Base-by-base conservation (phyloP, 2,797 vertebrate genomes). In the Sebastiscus albofasciatus region DNA sequence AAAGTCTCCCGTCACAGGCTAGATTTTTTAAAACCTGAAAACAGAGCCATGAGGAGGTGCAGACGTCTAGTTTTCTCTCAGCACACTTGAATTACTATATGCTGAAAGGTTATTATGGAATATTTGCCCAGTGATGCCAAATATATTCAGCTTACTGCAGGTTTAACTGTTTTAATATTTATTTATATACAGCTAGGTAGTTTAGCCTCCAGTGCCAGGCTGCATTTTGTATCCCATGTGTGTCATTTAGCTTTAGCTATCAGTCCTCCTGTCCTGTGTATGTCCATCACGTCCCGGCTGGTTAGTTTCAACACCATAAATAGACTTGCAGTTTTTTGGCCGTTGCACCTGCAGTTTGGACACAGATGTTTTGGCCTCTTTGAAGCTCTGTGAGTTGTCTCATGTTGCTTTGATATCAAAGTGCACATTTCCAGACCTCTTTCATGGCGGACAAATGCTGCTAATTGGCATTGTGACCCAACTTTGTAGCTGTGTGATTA, bases 261-360 rank as follows among this genome's bases (percentile, higher is more conserved):
- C 49, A n/a, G 20, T 54, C 49, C 20, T 54, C 20, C 49, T 54
- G 49, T n/a, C 42, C n/a, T 71, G 62, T 36, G 49, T 60, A 14
- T 13, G 46, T 80, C 69, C 54, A 6, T 76, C 70, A 26, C 11
- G 80, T 79, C 73, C 33, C 86, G 75, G 77, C 88, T 84, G 87
- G 66, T 86, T 62, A 52, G 31, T 42, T 73, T 82, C 46, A 56
- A 76, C 34, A 7, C 72, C 27, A 2, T 42, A 76, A 88, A 87
- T 87, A 88, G 75, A 67, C 29, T 5, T 27, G 24, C 39, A 36
- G 72, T 70, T 79, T 67, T 86, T 72, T 54, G 49, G 34, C 34
- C 56, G 16, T 27, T 90, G 83, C 85, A 90, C 81, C 90, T 91
- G 83, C 82, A 73, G 67, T 36, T 66, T 67, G 80, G 80, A 75